Evolutionary conservation across 2,888 invertebrate species (phyloP).

Genomic region (Lacanobia wlatinum): DNA sequence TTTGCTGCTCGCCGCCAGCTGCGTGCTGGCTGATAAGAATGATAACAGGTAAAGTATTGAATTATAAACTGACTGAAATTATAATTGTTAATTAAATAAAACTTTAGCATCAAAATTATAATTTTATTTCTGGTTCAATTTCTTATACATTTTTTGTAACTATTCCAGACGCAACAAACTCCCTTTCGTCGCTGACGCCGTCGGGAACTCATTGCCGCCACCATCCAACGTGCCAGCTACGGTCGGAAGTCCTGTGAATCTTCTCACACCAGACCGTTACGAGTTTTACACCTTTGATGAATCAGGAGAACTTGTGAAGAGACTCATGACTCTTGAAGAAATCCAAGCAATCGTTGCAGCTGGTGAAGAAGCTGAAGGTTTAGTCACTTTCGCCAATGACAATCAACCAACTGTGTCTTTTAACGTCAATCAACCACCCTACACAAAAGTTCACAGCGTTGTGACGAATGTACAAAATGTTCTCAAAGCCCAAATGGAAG

Average conservation of each 20-base stretch:
- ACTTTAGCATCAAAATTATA: not conserved
- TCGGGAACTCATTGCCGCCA: conserved; percentile 92
- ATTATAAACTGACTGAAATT: not conserved
- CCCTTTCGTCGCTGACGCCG: conserved; percentile 92
- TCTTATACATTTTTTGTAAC: conserved; percentile 19
- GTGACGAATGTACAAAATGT: conserved; percentile 96
- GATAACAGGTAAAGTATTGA: conserved; percentile 75
- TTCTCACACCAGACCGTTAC: conserved; percentile 95
- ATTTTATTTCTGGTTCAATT: not conserved
- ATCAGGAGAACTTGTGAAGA: conserved; percentile 95
- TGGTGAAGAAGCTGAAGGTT: conserved; percentile 93
- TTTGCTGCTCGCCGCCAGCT: conserved; percentile 75
- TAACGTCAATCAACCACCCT: conserved; percentile 90
- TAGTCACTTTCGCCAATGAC: conserved; percentile 88
- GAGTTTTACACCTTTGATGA: conserved; percentile 97
- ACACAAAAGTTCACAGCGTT: conserved; percentile 94
- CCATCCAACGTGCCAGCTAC: conserved; percentile 91
- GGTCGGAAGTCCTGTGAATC: conserved; percentile 94
- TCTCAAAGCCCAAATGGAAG: conserved; percentile 94
- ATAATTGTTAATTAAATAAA: no score
- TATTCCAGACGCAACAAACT: conserved; percentile 84
- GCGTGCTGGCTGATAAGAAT: conserved; percentile 76
- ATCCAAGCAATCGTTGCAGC: conserved; percentile 96
- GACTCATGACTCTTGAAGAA: conserved; percentile 96
- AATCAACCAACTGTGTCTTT: conserved; percentile 86